Percentiles rank a stretch among this genome's conserved stretches.
phyloP scores from a whole-genome alignment of 1,140 invertebrate genomes.

The Drosophila yakuba region DNA sequence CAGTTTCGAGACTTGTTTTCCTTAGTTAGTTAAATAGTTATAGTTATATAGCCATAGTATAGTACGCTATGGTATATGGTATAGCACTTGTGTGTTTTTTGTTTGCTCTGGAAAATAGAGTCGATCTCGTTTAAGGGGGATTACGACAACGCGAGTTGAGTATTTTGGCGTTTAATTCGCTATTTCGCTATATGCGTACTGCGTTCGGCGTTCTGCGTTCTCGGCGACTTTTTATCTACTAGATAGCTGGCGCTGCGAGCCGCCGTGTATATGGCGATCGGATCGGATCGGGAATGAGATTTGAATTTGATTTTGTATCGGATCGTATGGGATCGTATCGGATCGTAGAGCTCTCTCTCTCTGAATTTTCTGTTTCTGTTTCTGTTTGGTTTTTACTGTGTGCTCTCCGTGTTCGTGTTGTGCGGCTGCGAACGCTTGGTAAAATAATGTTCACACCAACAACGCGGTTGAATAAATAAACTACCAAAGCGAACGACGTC shows the following conservation, averaged over 20 bases:
- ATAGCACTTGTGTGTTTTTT: neutral
- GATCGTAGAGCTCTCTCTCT: neutral
- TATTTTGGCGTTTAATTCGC: conserved; percentile 14
- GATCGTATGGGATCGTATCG: neutral
- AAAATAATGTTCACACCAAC: conserved; percentile 5
- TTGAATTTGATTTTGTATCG: conserved; percentile 6
- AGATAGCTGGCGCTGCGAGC: conserved; percentile 69
- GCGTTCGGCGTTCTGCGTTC: conserved; percentile 70
- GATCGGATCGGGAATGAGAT: no score
- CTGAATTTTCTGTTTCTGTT: neutral
- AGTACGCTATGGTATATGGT: neutral
- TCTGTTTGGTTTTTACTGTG: neutral
- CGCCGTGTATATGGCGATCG: conserved; percentile 59
- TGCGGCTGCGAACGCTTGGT: conserved; percentile 6
- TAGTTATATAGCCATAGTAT: neutral
- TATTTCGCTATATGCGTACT: conserved; percentile 33
- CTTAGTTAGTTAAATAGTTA: neutral
- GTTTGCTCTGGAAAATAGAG: conserved; percentile 7
- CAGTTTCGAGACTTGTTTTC: conserved; percentile 11
- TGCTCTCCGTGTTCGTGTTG: conserved; percentile 1
- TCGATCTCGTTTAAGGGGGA: conserved; percentile 5
- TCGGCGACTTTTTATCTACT: conserved; percentile 80
- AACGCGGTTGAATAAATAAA: conserved; percentile 3
- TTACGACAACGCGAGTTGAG: conserved; percentile 9
- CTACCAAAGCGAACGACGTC: neutral